phyloP scores from a whole-genome alignment of 2,888 invertebrate genomes.

The Bombyx huttoni region DNA sequence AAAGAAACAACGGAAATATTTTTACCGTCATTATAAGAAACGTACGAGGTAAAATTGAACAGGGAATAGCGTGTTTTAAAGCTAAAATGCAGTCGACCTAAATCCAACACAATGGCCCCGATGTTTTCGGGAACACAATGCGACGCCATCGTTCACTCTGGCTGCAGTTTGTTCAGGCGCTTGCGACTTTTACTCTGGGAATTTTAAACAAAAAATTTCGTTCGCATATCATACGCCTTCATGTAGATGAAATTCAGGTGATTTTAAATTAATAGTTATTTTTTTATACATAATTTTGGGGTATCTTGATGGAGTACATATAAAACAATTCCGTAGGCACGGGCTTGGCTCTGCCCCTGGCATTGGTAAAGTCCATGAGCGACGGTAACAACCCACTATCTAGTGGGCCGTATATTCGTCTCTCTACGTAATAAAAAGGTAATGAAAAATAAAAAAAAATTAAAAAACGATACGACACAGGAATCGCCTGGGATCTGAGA shows the following conservation, averaged over 20 bases:
- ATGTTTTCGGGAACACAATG: constrained; percentile 52
- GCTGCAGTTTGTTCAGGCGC: constrained; percentile 41
- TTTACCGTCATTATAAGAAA: constrained; percentile 15
- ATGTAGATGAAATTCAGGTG: not conserved
- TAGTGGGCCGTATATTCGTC: too few species aligned
- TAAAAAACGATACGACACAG: too few species aligned
- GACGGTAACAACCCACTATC: too few species aligned
- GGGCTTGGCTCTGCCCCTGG: too few species aligned
- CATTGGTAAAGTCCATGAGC: too few species aligned
- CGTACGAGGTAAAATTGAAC: constrained; percentile 13
- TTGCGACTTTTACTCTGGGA: constrained; percentile 25
- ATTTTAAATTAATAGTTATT: not conserved
- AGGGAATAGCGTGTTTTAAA: constrained; percentile 26
- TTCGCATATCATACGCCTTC: constrained; percentile 15
- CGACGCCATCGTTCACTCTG: constrained; percentile 34
- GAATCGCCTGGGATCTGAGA: too few species aligned
- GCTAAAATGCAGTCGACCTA: constrained; percentile 45
- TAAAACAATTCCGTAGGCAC: too few species aligned
- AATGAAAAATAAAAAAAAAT: too few species aligned
- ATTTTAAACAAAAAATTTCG: constrained; percentile 14
- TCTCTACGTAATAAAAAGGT: too few species aligned
- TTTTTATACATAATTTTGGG: not conserved
- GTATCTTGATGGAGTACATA: too few species aligned
- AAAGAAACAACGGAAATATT: constrained; percentile 7
- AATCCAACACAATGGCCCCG: constrained; percentile 40